These are phyloP conservation scores for Pseudomyrmex flavicornis DNA, from an alignment of 1,140 invertebrate genomes.

Conservation along the genomic window DNA sequence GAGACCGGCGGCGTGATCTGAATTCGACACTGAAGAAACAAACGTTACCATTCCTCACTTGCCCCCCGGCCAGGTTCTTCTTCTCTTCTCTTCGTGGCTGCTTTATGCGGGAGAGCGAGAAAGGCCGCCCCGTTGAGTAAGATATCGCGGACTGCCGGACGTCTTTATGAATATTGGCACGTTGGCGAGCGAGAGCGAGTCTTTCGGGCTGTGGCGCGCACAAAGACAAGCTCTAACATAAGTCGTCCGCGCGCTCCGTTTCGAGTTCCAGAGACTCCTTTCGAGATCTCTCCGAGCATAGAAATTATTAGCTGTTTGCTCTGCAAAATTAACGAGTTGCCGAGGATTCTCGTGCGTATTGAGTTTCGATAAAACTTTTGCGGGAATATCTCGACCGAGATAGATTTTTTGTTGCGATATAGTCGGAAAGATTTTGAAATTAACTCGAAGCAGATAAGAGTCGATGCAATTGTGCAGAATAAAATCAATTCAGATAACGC, in stretches of 20 bases:
- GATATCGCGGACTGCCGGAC: conserved; percentile 67
- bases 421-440: not conserved
- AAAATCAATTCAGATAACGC: not conserved
- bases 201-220: conserved; percentile 51
- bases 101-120: conserved; percentile 30
- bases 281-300: not conserved
- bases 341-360: not conserved
- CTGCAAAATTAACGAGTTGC: conserved; percentile 26
- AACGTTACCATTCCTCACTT: conserved; percentile 21
- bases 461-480: not conserved
- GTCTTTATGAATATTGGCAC: conserved; percentile 75
- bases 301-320: conserved; percentile 40
- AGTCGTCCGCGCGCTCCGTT: conserved; percentile 38
- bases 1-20: conserved; percentile 39
- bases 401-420: not conserved
- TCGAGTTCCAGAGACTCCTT: conserved; percentile 20
- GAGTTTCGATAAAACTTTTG: not conserved
- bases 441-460: no score
- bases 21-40: conserved; percentile 59
- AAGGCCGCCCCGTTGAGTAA: conserved; percentile 57
- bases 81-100: conserved; percentile 9
- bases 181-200: conserved; percentile 64
- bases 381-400: not conserved
- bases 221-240: conserved; percentile 60
- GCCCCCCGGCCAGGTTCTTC: conserved; percentile 14